These are phyloP conservation scores for Leontopithecus rosalia DNA, from an alignment of 2,797 vertebrate genomes.

Conservation along the genomic window DNA sequence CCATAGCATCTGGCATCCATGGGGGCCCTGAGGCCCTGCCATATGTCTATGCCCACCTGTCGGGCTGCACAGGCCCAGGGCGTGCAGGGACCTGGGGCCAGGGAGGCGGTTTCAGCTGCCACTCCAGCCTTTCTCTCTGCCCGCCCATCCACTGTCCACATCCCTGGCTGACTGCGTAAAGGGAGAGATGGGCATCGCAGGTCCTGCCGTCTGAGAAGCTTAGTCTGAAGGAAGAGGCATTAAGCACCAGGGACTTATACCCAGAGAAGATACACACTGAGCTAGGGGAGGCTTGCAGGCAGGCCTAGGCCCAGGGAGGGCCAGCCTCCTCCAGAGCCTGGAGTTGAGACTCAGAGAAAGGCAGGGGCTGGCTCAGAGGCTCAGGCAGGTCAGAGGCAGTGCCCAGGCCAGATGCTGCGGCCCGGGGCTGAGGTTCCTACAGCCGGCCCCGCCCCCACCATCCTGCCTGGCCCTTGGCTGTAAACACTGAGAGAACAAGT, in stretches of 20 bases:
- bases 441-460: background rate
- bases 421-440: background rate
- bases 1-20: slow-evolving; percentile 49
- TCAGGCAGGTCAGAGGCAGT: background rate
- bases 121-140: slow-evolving; percentile 2
- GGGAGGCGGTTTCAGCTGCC: slow-evolving; percentile 20
- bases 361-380: background rate
- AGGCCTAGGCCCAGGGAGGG: background rate
- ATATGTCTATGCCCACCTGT: slow-evolving; percentile 72
- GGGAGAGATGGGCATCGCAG: background rate
- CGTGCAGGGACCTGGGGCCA: background rate
- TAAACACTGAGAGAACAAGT: slow-evolving; percentile 79
- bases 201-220: background rate
- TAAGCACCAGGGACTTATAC: background rate
- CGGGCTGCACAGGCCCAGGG: background rate
- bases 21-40: slow-evolving; percentile 48
- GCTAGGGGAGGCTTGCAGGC: background rate
- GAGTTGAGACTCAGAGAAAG: background rate
- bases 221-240: background rate
- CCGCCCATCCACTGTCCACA: slow-evolving; percentile 9
- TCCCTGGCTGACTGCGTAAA: background rate
- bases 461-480: slow-evolving; percentile 65
- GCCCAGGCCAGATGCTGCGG: background rate
- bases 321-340: no score
- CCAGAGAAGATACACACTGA: background rate